Evolutionary conservation across 2,888 invertebrate species (phyloP).

Genomic region (Mimumesa dahlbomi): DNA sequence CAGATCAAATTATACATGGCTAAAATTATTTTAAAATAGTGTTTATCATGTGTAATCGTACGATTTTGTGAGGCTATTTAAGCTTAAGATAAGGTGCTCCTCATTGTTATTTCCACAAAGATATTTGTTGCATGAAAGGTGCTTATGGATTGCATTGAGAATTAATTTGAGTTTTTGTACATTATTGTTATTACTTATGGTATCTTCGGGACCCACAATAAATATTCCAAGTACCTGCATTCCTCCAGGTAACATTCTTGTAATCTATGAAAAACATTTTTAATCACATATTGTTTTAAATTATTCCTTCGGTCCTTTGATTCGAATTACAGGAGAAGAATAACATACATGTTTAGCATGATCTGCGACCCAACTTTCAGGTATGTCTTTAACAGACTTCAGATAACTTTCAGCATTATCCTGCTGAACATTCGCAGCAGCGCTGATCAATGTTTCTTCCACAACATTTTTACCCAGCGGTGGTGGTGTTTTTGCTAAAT

Average conservation of each 20-base stretch:
- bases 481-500: constrained; percentile 89
- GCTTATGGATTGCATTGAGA: constrained; percentile 83
- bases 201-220: constrained; percentile 85
- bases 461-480: constrained; percentile 80
- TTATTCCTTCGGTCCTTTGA: too few species aligned
- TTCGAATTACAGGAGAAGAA: too few species aligned
- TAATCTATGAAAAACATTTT: constrained; percentile 81
- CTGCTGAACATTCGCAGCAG: constrained; percentile 77
- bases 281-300: constrained; percentile 1
- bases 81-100: constrained; percentile 86
- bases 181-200: constrained; percentile 83
- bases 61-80: constrained; percentile 81
- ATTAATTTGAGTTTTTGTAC: constrained; percentile 83
- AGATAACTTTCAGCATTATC: constrained; percentile 79
- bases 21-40: constrained; percentile 1
- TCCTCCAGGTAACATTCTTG: constrained; percentile 95
- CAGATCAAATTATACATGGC: neutral
- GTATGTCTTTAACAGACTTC: constrained; percentile 82
- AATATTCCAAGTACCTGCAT: constrained; percentile 93
- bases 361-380: constrained; percentile 87
- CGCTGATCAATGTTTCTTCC: constrained; percentile 77
- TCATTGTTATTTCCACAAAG: constrained; percentile 84
- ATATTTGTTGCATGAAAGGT: constrained; percentile 82
- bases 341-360: constrained; percentile 88
- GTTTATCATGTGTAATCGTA: constrained; percentile 69